phyloP scores from a whole-genome alignment of 2,888 invertebrate genomes.

The Scaptomyza tumidula region DNA sequence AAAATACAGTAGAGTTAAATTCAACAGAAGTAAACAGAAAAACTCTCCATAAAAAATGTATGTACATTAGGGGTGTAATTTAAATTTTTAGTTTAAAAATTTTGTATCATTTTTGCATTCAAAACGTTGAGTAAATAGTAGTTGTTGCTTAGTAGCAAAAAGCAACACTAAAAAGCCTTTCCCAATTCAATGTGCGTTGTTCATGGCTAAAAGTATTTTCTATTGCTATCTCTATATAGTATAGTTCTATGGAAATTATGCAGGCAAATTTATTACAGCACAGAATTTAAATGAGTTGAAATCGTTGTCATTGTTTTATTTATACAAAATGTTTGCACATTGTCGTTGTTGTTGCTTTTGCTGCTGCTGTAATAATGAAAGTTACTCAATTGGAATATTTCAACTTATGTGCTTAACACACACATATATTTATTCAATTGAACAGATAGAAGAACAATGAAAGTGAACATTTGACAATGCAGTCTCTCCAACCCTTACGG shows the following conservation, averaged over 20 bases:
- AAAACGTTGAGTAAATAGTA: slow-evolving; percentile 47
- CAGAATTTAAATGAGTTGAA: slow-evolving; percentile 77
- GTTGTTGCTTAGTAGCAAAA: slow-evolving; percentile 16
- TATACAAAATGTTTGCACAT: slow-evolving; percentile 68
- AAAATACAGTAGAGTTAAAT: no score
- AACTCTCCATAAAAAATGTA: no score
- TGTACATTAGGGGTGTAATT: background rate
- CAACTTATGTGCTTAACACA: slow-evolving; percentile 78
- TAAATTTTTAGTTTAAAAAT: slow-evolving; percentile 16
- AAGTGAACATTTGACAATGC: slow-evolving; percentile 74
- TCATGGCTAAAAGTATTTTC: slow-evolving; percentile 18
- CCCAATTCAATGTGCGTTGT: slow-evolving; percentile 16
- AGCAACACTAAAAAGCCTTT: slow-evolving; percentile 16
- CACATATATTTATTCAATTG: slow-evolving; percentile 22
- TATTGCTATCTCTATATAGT: slow-evolving; percentile 27
- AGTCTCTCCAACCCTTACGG: slow-evolving; percentile 27
- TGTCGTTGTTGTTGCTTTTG: slow-evolving; percentile 23
- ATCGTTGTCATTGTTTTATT: slow-evolving; percentile 76
- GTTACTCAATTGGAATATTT: slow-evolving; percentile 81
- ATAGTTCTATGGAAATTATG: slow-evolving; percentile 67
- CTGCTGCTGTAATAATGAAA: slow-evolving; percentile 73
- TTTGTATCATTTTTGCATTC: slow-evolving; percentile 24
- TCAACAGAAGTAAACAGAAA: no score
- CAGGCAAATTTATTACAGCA: slow-evolving; percentile 73
- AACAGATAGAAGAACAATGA: slow-evolving; percentile 53